phyloP scores from a whole-genome alignment of 2,888 invertebrate genomes.

The Trichopria drosophilae region DNA sequence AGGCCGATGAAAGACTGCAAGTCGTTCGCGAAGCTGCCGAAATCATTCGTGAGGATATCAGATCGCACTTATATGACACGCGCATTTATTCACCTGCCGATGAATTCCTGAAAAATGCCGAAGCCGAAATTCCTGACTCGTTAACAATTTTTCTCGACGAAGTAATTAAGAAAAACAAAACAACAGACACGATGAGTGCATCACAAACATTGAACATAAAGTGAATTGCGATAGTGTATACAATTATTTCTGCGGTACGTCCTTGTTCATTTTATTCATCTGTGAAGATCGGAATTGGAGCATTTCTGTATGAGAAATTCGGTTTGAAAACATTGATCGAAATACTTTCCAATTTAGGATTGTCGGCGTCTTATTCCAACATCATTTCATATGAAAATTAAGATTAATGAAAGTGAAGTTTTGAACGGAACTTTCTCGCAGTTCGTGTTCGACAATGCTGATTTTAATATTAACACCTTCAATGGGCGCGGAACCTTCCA shows the following conservation, averaged over 20 bases:
- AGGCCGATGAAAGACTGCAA: not conserved
- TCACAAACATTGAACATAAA: too few species aligned
- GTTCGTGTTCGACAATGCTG: too few species aligned
- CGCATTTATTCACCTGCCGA: not conserved
- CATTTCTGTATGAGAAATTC: constrained; percentile 2
- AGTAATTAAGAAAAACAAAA: constrained; percentile 8
- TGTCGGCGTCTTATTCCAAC: constrained; percentile 2
- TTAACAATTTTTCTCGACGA: not conserved
- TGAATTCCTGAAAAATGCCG: not conserved
- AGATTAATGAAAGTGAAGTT: constrained; percentile 34
- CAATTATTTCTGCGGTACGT: too few species aligned
- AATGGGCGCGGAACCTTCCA: constrained; percentile 10
- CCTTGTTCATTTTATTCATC: too few species aligned
- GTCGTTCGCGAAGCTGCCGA: not conserved
- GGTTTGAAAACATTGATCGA: not conserved
- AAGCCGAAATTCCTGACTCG: not conserved
- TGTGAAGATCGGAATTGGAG: not conserved
- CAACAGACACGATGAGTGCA: too few species aligned
- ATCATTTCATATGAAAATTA: constrained; percentile 36
- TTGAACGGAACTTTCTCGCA: too few species aligned
- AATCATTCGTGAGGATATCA: not conserved
- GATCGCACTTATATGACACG: not conserved
- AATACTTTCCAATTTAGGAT: not conserved
- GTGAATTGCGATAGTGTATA: too few species aligned
- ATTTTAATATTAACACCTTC: constrained; percentile 4